These are phyloP conservation scores for Bradynema listronoti DNA, from an alignment of 1,140 invertebrate genomes.

Conservation along the genomic window DNA sequence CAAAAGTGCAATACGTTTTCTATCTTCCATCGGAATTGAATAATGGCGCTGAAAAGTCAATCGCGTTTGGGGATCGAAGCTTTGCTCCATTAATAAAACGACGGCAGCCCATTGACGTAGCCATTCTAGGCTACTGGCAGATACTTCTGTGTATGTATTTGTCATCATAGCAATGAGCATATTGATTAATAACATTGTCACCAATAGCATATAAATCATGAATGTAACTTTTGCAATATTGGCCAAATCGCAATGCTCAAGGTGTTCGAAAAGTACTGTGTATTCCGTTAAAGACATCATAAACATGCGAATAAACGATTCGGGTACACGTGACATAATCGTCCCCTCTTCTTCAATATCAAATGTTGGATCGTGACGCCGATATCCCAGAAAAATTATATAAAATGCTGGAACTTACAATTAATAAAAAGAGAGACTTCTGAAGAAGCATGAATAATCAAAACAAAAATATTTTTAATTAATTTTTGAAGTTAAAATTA, in stretches of 20 bases:
- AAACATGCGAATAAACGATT: slow-evolving; percentile 88
- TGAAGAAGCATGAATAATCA: too few species aligned
- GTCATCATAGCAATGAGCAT: slow-evolving; percentile 99
- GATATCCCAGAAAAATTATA: slow-evolving; percentile 78
- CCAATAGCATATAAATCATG: slow-evolving; percentile 90
- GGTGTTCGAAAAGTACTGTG: slow-evolving; percentile 81
- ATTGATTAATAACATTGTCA: slow-evolving; percentile 86
- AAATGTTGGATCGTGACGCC: slow-evolving; percentile 59
- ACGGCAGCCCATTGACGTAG: slow-evolving; percentile 91
- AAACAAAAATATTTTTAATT: too few species aligned
- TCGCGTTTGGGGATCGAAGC: slow-evolving; percentile 76
- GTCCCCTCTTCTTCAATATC: slow-evolving; percentile 37
- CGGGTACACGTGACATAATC: slow-evolving; percentile 59
- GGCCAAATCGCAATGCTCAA: slow-evolving; percentile 78
- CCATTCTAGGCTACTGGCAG: slow-evolving; percentile 92
- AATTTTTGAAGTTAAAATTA: too few species aligned
- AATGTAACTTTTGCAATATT: slow-evolving; percentile 81
- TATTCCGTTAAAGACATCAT: slow-evolving; percentile 94
- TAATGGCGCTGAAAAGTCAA: slow-evolving; percentile 77
- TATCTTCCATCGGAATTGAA: slow-evolving; percentile 87
- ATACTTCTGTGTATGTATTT: slow-evolving; percentile 88
- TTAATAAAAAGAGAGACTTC: too few species aligned
- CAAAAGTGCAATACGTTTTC: slow-evolving; percentile 72
- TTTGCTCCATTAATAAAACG: slow-evolving; percentile 87
- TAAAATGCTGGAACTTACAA: slow-evolving; percentile 76